phyloP scores from a whole-genome alignment of 2,888 invertebrate genomes.

The Agrilus mali region DNA sequence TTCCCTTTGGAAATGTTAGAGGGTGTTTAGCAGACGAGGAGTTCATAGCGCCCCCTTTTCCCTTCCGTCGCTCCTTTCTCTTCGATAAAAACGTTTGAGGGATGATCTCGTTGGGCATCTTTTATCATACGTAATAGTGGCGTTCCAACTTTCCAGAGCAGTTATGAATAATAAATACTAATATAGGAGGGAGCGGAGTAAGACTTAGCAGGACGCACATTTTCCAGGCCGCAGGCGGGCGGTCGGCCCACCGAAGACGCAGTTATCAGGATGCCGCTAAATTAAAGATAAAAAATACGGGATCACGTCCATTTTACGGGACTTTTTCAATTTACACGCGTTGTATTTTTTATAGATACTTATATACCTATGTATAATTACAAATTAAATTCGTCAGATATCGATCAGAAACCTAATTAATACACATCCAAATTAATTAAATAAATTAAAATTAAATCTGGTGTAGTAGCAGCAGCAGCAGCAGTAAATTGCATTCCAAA shows the following conservation, averaged over 20 bases:
- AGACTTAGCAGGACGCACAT: conserved; percentile 25
- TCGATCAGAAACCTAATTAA: too few species aligned
- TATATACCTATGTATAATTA: too few species aligned
- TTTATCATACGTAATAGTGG: conserved; percentile 32
- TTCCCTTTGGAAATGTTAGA: too few species aligned
- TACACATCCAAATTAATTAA: too few species aligned
- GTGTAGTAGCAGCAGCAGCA: too few species aligned
- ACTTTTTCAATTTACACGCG: conserved; percentile 35
- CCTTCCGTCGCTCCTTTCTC: too few species aligned
- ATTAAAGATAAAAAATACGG: conserved; percentile 37
- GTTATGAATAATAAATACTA: conserved; percentile 36
- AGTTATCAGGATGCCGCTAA: conserved; percentile 34
- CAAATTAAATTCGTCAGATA: too few species aligned
- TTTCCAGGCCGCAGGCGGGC: conserved; percentile 16
- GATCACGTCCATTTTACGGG: conserved; percentile 33
- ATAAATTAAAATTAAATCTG: too few species aligned
- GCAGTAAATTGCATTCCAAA: too few species aligned
- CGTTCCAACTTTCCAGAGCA: conserved; percentile 31
- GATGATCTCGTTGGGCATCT: conserved; percentile 29
- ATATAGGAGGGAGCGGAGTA: conserved; percentile 26
- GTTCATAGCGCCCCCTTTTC: too few species aligned
- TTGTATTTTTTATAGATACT: too few species aligned
- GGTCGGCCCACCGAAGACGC: conserved; percentile 18
- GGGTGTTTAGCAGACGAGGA: too few species aligned
- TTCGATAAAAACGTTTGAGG: conserved; percentile 11